These are phyloP conservation scores for Patella depressa DNA, from an alignment of 2,888 invertebrate species.

Conservation along the genomic window DNA sequence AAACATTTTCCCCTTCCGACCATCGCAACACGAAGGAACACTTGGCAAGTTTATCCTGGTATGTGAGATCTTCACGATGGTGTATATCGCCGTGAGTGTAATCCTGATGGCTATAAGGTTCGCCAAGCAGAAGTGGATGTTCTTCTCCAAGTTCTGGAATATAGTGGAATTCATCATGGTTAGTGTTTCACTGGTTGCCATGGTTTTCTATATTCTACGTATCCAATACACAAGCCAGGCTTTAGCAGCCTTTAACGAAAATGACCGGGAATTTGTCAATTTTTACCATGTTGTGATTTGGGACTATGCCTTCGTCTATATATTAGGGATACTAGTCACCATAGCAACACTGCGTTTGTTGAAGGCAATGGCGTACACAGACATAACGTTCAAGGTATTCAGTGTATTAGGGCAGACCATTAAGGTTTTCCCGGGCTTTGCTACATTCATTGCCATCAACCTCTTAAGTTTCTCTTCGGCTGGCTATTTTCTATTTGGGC, in stretches of 20 bases:
- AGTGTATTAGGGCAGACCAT: conserved; percentile 46
- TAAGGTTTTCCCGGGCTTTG: conserved; percentile 48
- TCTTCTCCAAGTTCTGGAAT: conserved; percentile 49
- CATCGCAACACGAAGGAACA: conserved; percentile 46
- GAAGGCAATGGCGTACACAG: conserved; percentile 54
- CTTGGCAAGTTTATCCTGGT: conserved; percentile 44
- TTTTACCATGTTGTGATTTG: conserved; percentile 54
- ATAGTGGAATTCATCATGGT: conserved; percentile 44
- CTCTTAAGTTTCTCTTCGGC: conserved; percentile 48
- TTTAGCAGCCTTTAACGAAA: conserved; percentile 44
- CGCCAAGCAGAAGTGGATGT: conserved; percentile 35
- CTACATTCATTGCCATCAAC: conserved; percentile 45
- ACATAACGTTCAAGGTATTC: conserved; percentile 43
- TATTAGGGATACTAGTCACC: conserved; percentile 47
- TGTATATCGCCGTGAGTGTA: conserved; percentile 41
- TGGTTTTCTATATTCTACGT: conserved; percentile 44
- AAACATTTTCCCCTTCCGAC: conserved; percentile 45
- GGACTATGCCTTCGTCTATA: conserved; percentile 47
- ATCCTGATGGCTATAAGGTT: conserved; percentile 38
- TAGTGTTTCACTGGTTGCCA: conserved; percentile 34
- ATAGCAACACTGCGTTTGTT: conserved; percentile 49
- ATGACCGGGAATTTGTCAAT: conserved; percentile 53
- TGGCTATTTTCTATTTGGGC: conserved; percentile 50
- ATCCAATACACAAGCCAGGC: conserved; percentile 37
- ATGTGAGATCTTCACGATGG: conserved; percentile 43